Percentiles rank a stretch among this genome's conserved stretches.
These are phyloP conservation scores for Arenicola marina DNA, from an alignment of 2,888 invertebrate genomes.

Conservation along the genomic window DNA sequence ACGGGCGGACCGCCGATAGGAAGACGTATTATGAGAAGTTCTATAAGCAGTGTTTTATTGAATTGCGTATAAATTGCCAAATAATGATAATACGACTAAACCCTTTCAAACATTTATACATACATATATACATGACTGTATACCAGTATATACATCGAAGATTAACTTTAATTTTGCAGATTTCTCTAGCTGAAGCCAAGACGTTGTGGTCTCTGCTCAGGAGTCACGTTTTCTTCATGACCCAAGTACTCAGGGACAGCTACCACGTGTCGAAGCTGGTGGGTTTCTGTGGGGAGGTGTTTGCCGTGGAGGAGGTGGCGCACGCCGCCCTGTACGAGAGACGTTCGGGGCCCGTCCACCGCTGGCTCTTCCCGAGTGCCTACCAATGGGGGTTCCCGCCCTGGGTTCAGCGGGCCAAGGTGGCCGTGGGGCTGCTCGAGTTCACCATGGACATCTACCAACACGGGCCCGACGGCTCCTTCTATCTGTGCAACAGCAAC, in stretches of 20 bases:
- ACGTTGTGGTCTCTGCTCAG: constrained; percentile 50
- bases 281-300: constrained; percentile 46
- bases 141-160: constrained; percentile 1
- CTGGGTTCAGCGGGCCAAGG: constrained; percentile 44
- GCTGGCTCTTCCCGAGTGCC: constrained; percentile 24
- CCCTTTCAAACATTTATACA: constrained; percentile 5
- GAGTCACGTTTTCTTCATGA: constrained; percentile 44
- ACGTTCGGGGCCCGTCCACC: neutral
- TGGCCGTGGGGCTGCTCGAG: constrained; percentile 48
- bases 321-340: constrained; percentile 29
- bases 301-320: constrained; percentile 37
- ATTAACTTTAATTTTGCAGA: constrained; percentile 31
- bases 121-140: constrained; percentile 8
- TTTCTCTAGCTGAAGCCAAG: constrained; percentile 47
- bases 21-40: too few species aligned
- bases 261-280: constrained; percentile 40
- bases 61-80: too few species aligned
- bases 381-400: constrained; percentile 44
- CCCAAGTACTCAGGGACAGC: constrained; percentile 43
- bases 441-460: constrained; percentile 45
- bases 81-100: neutral
- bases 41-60: too few species aligned
- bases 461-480: constrained; percentile 37
- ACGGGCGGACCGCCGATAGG: too few species aligned
- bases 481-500: constrained; percentile 47